Evolutionary conservation across 2,113 vertebrate species (phyloP).

Genomic region (Lophius piscatorius): DNA sequence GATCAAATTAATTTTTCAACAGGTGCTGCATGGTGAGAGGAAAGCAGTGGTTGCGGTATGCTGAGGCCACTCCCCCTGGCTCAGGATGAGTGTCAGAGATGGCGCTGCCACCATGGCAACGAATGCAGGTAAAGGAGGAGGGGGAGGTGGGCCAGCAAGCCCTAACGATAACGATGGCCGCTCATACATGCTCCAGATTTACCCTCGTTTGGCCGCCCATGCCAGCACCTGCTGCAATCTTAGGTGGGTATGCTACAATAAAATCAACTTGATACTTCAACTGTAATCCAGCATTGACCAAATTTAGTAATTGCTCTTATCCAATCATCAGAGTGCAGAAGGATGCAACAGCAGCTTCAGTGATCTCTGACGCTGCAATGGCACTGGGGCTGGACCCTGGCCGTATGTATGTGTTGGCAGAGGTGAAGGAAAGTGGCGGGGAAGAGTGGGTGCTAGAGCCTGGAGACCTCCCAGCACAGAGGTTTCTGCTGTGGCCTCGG

Average conservation of each 20-base stretch:
- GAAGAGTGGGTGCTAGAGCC: slow-evolving; percentile 97
- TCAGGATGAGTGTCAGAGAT: slow-evolving; percentile 96
- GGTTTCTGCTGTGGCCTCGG: slow-evolving; percentile 94
- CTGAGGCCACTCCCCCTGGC: slow-evolving; percentile 81
- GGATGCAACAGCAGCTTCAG: slow-evolving; percentile 87
- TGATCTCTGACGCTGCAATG: slow-evolving; percentile 84
- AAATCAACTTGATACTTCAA: background rate
- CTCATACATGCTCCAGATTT: slow-evolving; percentile 90
- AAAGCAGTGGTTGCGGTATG: slow-evolving; percentile 86
- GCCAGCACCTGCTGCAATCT: slow-evolving; percentile 84
- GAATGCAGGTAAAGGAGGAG: slow-evolving; percentile 64
- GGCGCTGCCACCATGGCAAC: slow-evolving; percentile 78
- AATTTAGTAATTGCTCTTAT: background rate
- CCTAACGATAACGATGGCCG: slow-evolving; percentile 80
- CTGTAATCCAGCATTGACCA: background rate
- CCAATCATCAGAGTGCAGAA: slow-evolving; percentile 83
- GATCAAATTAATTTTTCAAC: slow-evolving; percentile 12
- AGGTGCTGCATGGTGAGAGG: slow-evolving; percentile 82
- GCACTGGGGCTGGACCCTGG: slow-evolving; percentile 84
- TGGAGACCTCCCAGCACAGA: slow-evolving; percentile 90
- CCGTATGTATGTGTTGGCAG: slow-evolving; percentile 89
- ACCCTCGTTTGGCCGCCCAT: slow-evolving; percentile 84
- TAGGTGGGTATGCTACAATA: slow-evolving; percentile 33
- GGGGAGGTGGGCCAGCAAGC: slow-evolving; percentile 74
- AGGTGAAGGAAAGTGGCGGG: slow-evolving; percentile 95